Conservation (phyloP, 2,888 invertebrate species). For the Pecten maximus region DNA sequence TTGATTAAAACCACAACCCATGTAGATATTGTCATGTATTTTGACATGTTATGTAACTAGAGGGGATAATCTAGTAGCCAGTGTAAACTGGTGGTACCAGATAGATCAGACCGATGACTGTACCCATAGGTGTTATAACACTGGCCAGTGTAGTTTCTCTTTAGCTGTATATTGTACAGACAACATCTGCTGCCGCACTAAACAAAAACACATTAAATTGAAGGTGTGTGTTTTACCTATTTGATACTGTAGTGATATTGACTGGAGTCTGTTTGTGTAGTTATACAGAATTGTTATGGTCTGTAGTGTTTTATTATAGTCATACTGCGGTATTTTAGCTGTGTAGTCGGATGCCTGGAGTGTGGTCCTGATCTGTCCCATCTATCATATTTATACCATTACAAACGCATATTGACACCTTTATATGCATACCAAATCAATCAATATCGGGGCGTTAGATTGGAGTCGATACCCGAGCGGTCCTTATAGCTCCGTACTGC, state of each 20-base stretch:
- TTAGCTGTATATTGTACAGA: neutral
- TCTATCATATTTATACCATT: slow-evolving; percentile 28
- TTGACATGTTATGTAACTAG: neutral
- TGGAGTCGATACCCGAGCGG: neutral
- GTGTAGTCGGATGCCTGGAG: neutral
- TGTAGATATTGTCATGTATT: neutral
- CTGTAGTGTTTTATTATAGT: neutral
- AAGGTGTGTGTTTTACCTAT: neutral
- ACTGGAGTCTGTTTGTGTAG: neutral
- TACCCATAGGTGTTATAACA: neutral
- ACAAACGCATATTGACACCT: slow-evolving; percentile 33
- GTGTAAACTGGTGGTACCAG: neutral
- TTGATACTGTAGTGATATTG: neutral
- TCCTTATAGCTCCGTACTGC: neutral
- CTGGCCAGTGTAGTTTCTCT: neutral
- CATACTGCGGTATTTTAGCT: neutral
- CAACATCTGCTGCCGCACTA: neutral
- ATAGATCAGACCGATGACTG: neutral
- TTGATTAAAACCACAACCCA: neutral
- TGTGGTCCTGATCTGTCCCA: neutral
- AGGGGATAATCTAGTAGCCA: neutral
- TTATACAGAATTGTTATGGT: neutral
- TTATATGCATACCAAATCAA: neutral
- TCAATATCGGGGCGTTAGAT: neutral
- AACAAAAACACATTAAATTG: neutral